Conservation (phyloP, 2,888 invertebrate species). For the Epinotia bilunana region DNA sequence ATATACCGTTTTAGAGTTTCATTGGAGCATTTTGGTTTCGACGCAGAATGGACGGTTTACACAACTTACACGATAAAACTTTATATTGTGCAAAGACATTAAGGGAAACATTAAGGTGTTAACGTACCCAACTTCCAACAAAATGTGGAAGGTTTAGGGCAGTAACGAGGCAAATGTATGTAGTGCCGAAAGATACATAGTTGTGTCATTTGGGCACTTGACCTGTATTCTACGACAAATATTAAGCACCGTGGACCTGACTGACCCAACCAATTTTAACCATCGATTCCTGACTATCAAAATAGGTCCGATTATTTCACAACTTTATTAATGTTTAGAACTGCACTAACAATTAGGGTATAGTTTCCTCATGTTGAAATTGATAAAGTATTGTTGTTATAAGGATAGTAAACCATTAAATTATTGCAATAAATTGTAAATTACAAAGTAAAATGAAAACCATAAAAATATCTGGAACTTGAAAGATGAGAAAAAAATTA, state of each 20-base stretch:
- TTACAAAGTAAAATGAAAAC: too few species aligned
- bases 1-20: neutral
- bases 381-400: too few species aligned
- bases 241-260: neutral
- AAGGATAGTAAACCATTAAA: too few species aligned
- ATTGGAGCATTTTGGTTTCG: slow-evolving; percentile 6
- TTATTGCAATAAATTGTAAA: too few species aligned
- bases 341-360: too few species aligned
- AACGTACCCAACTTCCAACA: slow-evolving; percentile 7
- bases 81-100: neutral
- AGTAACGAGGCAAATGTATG: neutral
- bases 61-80: slow-evolving; percentile 22
- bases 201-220: neutral
- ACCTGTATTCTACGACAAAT: neutral
- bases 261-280: too few species aligned
- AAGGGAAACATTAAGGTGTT: slow-evolving; percentile 16
- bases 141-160: slow-evolving; percentile 9
- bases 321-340: too few species aligned
- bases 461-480: too few species aligned
- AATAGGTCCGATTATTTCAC: too few species aligned
- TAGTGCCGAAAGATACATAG: neutral
- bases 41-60: slow-evolving; percentile 1
- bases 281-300: too few species aligned
- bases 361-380: too few species aligned
- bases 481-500: too few species aligned